Evolutionary conservation across 1,140 invertebrate genomes (phyloP).

Genomic region (Drosophila subpulchrella): DNA sequence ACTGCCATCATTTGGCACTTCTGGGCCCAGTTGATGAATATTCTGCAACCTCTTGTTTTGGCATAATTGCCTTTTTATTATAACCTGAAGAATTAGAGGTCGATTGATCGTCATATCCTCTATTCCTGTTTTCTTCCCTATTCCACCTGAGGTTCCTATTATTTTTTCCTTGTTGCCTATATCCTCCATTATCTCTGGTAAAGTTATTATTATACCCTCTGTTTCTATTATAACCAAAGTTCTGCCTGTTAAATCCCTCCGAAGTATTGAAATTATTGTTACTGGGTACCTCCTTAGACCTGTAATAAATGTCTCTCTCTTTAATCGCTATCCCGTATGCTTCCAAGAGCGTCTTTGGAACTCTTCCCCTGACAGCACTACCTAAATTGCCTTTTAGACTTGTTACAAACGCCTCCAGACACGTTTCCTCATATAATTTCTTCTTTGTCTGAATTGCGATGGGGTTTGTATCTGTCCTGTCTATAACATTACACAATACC

Average conservation of each 20-base stretch:
- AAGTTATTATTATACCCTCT: slow-evolving; percentile 6
- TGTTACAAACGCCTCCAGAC: slow-evolving; percentile 10
- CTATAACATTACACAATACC: slow-evolving; percentile 11
- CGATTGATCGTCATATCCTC: slow-evolving; percentile 4
- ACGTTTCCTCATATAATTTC: slow-evolving; percentile 5
- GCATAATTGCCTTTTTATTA: slow-evolving; percentile 10
- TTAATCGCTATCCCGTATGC: slow-evolving; percentile 3
- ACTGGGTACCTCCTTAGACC: too few species aligned
- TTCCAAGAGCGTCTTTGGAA: slow-evolving; percentile 2
- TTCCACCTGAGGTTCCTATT: slow-evolving; percentile 8
- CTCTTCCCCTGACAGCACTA: slow-evolving; percentile 8
- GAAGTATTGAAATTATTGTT: too few species aligned
- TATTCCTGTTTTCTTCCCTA: slow-evolving; percentile 4
- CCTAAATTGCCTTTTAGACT: slow-evolving; percentile 4
- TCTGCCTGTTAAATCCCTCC: too few species aligned
- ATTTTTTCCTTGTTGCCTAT: slow-evolving; percentile 10
- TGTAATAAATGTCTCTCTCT: slow-evolving; percentile 1
- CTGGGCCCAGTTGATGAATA: not conserved
- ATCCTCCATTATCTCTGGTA: slow-evolving; percentile 12
- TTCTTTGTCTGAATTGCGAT: slow-evolving; percentile 5
- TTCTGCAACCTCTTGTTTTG: slow-evolving; percentile 3
- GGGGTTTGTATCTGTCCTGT: slow-evolving; percentile 8
- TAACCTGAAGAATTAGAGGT: slow-evolving; percentile 9
- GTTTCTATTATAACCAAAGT: slow-evolving; percentile 5
- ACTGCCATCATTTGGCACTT: slow-evolving; percentile 7